phyloP scores from a whole-genome alignment of 1,140 invertebrate genomes.

The Saxidomus purpurata region DNA sequence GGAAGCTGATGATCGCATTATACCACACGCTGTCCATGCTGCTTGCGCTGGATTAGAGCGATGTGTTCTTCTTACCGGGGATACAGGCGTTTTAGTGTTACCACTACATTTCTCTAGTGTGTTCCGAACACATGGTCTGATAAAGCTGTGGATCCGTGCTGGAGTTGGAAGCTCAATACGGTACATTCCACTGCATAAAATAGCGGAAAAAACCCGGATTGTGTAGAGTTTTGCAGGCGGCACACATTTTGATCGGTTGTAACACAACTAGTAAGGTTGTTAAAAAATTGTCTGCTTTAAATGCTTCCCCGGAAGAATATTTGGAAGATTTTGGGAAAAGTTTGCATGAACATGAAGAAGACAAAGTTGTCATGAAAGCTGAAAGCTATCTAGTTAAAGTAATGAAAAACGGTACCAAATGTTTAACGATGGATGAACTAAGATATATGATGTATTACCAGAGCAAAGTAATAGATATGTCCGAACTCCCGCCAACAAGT shows the following conservation, averaged over 20 bases:
- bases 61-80: not conserved
- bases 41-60: not conserved
- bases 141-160: conserved; percentile 9
- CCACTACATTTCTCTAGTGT: not conserved
- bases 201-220: not conserved
- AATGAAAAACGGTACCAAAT: not conserved
- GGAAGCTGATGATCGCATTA: conserved; percentile 18
- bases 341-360: not conserved
- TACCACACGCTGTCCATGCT: conserved; percentile 26
- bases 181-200: conserved; percentile 6
- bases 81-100: conserved; percentile 26
- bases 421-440: conserved; percentile 1
- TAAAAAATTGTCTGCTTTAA: conserved; percentile 11
- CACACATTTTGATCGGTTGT: conserved; percentile 27
- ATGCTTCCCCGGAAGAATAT: not conserved
- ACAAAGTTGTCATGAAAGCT: not conserved
- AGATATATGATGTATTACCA: not conserved
- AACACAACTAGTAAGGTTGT: conserved; percentile 42
- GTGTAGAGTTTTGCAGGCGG: not conserved
- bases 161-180: not conserved
- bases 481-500: not conserved
- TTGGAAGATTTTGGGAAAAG: conserved; percentile 2
- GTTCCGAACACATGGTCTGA: not conserved
- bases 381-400: conserved; percentile 20
- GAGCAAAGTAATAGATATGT: not conserved